Evolutionary conservation across 2,888 invertebrate genomes (phyloP), one percentile per base, ranked within the genome.

Genomic region (Nomada lathburiana): DNA sequence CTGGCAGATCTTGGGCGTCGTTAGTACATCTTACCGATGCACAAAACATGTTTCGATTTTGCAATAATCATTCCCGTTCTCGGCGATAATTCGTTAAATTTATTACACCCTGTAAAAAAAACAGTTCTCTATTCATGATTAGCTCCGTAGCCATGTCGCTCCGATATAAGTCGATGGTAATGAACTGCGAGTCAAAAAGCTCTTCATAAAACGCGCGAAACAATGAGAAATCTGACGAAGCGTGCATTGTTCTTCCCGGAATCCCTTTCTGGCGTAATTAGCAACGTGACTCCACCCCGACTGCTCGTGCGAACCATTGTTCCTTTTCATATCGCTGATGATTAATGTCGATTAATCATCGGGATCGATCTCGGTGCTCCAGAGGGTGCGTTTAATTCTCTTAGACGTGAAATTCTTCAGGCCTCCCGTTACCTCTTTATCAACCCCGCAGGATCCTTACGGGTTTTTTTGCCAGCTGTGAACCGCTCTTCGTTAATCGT

Each of bases 181-280:
- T 60, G 78, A 67, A 80, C 60, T 55, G 20, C 52, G 47, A 26
- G 73, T 26, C 59, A 60, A 81, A 83, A 74, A 63, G 53, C 59
- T 23, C 44, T 62, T 44, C 52, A 36, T 68, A 68, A 67, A 72
- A 55, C 65, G 50, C 16, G 29, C 55, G 67, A 47, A 52, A 67
- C 78, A 68, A 72, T 63, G 67, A 69, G 75, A 71, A 82, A 80
- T 80, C 71, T 76, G 53, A 47, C 67, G 62, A 47, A 29, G 67
- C 67, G 62, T 26, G 77, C 79, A 82, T 86, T 80, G 76, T 86
- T 80, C 80, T 71, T 63, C 75, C 42, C 60, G 65, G 63, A 80
- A 86, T 86, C 76, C 60, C 84, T 86, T 86, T 86, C 86, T 69
- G 53, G 42, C 75, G 86, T 86, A 86, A 86, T 86, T 86, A 86